Percentiles rank a stretch among this genome's conserved stretches.
Conservation (phyloP, 2,113 vertebrate species). For the Gymnobelideus leadbeateri region DNA sequence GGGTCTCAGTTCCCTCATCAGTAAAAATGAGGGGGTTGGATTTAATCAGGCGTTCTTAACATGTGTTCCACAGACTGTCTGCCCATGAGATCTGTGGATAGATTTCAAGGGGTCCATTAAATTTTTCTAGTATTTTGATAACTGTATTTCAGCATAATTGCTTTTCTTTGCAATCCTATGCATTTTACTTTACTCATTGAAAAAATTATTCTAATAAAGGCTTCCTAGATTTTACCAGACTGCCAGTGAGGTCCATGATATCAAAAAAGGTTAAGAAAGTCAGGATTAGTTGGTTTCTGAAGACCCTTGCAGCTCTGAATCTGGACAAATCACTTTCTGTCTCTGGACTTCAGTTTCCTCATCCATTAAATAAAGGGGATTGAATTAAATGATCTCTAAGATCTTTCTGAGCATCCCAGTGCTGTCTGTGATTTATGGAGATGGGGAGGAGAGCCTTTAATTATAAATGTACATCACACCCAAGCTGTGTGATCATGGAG, state of each 20-base stretch:
- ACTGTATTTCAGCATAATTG: not conserved
- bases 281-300: not conserved
- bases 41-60: not conserved
- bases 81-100: not conserved
- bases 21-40: not conserved
- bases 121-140: not conserved
- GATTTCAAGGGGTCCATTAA: not conserved
- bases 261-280: not conserved
- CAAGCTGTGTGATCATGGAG: not conserved
- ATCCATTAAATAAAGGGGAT: not conserved
- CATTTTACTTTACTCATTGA: not conserved
- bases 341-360: not conserved
- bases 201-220: not conserved
- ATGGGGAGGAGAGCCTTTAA: not conserved
- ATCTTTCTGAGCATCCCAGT: not conserved
- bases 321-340: not conserved
- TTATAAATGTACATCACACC: not conserved
- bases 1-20: not conserved
- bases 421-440: not conserved
- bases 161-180: not conserved
- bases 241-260: not conserved
- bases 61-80: not conserved
- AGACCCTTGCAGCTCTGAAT: not conserved
- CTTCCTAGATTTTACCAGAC: not conserved
- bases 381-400: not conserved